Base-by-base conservation (phyloP, 1,140 invertebrate species). In the Trichoplusia ni region DNA sequence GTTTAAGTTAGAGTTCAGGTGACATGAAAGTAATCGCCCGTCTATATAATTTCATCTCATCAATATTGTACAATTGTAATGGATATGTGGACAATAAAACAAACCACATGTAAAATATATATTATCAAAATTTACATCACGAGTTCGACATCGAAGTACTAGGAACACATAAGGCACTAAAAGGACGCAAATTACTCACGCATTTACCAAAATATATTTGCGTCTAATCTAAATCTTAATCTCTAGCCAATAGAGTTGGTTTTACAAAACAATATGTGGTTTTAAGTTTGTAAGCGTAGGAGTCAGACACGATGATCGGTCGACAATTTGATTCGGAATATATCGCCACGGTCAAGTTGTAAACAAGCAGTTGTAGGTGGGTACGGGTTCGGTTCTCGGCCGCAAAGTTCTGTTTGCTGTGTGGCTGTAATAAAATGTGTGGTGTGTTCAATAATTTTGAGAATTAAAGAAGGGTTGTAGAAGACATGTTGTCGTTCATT, bases 291-390 rank as follows among this genome's bases (percentile, higher is more conserved):
- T 56, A 11, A 21, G 77, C 79, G 85, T 88, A 76, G 83, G 84
- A 73, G 83, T 80, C 65, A 56, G 66, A 84, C 82, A 86, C 73
- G 81, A 78, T 84, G 82, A 84, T 82, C 75, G 72, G 75, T 79
- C 73, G 79, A 85, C 86, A 83, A 84, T 84, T 85, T 82, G 82
- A 86, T 84, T 80, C 71, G 71, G 58, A 86, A 85, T 84, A 82
- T 84, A 85, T 86, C 76, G 82, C 64, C 63, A 51, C 64, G 71
- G 65, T 69, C 54, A n/a, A 56, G 83, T 73, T 84, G 81, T 86
- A 84, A 88, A 88, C 84, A 87, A 79, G 73, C 64, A 64, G 71
- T 66, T 71, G 79, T 84, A 81, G 77, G 82, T 82, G 77, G 74
- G 66, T 77, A 69, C 69, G 54, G 75, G 80, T 86, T 83, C 81